These are phyloP conservation scores for Enteromius paludinosus DNA, from an alignment of 2,797 vertebrate species.

Conservation along the genomic window DNA sequence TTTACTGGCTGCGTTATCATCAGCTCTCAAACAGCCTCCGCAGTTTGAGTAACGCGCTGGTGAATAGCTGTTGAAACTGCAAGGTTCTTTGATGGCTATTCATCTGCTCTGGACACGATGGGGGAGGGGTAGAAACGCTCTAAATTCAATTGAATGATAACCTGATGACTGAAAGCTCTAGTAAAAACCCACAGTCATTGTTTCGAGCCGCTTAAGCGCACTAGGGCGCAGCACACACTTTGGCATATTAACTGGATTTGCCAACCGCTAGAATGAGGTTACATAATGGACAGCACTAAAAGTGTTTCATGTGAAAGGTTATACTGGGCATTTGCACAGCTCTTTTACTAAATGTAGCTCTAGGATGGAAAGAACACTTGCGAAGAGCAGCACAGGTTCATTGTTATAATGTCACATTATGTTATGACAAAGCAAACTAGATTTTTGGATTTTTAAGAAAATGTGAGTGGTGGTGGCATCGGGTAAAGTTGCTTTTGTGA, in stretches of 20 bases:
- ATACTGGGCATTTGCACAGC: background rate
- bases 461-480: background rate
- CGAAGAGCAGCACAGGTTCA: background rate
- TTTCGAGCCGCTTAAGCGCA: background rate
- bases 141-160: slow-evolving; percentile 41
- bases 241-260: slow-evolving; percentile 16
- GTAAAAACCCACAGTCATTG: slow-evolving; percentile 21
- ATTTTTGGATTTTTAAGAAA: background rate
- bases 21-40: background rate
- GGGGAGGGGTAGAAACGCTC: slow-evolving; percentile 32
- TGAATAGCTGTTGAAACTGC: slow-evolving; percentile 46
- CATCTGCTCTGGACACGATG: slow-evolving; percentile 45
- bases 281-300: slow-evolving; percentile 33
- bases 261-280: slow-evolving; percentile 8
- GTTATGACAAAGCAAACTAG: background rate
- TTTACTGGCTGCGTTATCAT: slow-evolving; percentile 11
- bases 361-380: background rate
- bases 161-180: slow-evolving; percentile 32
- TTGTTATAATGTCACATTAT: background rate
- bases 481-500: background rate
- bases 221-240: background rate
- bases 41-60: slow-evolving; percentile 24
- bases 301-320: slow-evolving; percentile 11
- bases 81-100: slow-evolving; percentile 43
- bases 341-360: slow-evolving; percentile 12